Base-by-base conservation (phyloP, 2,797 vertebrate species). In the Xerus rutilus region DNA sequence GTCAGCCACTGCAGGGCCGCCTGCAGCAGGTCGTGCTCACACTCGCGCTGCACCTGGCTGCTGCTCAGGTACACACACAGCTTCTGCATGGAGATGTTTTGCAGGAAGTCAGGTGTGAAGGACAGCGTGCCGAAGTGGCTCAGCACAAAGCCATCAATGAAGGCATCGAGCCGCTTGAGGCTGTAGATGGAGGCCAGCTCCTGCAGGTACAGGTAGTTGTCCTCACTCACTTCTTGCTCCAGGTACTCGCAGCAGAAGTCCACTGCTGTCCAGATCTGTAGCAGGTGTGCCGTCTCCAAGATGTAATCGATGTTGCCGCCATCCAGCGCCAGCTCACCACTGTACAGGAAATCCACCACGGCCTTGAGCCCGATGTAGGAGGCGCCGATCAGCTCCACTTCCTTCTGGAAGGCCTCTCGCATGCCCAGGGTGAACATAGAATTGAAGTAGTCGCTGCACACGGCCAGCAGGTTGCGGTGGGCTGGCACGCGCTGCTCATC, bases 361-460 rank as follows among this genome's bases (percentile, higher is more conserved):
- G 99, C 99, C 95, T 99, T 99, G 30, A 99, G 99, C 3, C 99
- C 99, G 0, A 99, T 94, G 47, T 98, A 99, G 6, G 99, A 99
- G 73, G 99, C 98, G 0, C 99, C 99, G 0, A 99, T 98, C 70
- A 99, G 98, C 97, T 99, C 99, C 59, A 99, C 99, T 98, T 99
- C 99, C 59, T 99, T 98, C 97, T 99, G 99, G 23, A 98, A 99
- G 70, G 99, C 99, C 98, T 99, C 99, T 18, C 99, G 99, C 99
- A 99, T 99, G 84, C 99, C 99, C 78, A 99, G 97, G 5, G 99
- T 99, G 98, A 99, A 99, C 99, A 99, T 99, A 20, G 99, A 99
- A 86, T 99, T 99, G 98, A 99, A 99, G 97, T 99, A 99, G 23
- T 99, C 99, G 0, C 99, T 99, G 98, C 99, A 99, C 83, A 99